Conservation (phyloP, 1,140 invertebrate genomes). For the Neodiprion fabricii region DNA sequence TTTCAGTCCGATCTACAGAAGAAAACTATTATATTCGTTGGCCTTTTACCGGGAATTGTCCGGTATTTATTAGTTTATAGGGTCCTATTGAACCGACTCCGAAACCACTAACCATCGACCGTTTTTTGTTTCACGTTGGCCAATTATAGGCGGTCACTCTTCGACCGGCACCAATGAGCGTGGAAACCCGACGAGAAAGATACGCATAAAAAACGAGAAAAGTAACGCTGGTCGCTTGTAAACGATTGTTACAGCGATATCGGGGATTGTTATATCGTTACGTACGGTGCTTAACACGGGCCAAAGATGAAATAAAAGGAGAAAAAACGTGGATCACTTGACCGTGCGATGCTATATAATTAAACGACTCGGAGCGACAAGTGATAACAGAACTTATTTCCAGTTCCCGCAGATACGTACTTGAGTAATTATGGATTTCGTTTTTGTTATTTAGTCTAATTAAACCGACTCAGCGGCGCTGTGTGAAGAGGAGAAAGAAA, state of each 20-base stretch:
- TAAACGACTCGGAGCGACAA: background rate
- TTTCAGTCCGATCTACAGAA: background rate
- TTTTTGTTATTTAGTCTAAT: background rate
- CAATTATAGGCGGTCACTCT: background rate
- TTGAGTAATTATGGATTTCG: background rate
- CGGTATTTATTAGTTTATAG: slow-evolving; percentile 3
- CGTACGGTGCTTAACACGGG: background rate
- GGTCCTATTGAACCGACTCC: background rate
- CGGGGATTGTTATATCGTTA: slow-evolving; percentile 1
- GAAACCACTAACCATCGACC: slow-evolving; percentile 4
- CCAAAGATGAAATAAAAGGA: background rate
- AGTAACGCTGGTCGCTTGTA: background rate
- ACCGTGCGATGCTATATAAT: background rate
- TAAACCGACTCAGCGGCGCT: background rate
- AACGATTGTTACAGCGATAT: slow-evolving; percentile 1
- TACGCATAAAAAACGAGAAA: background rate
- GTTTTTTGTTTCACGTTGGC: slow-evolving; percentile 3
- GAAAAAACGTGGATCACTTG: background rate
- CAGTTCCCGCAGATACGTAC: background rate
- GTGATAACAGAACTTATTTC: background rate
- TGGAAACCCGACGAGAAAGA: background rate
- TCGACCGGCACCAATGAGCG: background rate
- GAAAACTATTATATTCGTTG: background rate
- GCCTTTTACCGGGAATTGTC: slow-evolving; percentile 1
- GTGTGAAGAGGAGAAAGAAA: background rate